A percentile compares a stretch with the other conserved stretches of the same genome.
These are phyloP conservation scores for Bradysia coprophila DNA, from an alignment of 1,140 invertebrate genomes.

Conservation along the genomic window DNA sequence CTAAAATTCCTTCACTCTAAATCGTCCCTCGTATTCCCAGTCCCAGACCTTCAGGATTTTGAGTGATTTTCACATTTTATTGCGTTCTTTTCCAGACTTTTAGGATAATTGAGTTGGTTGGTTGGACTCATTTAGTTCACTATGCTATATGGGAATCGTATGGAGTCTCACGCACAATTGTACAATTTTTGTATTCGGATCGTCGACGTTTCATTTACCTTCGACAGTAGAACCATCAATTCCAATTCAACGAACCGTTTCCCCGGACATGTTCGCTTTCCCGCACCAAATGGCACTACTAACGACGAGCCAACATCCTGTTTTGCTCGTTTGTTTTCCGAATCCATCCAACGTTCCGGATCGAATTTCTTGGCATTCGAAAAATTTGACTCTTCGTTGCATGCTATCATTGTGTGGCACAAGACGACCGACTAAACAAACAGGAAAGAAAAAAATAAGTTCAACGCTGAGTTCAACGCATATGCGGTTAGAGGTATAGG, in stretches of 20 bases:
- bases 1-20: too few species aligned
- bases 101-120: too few species aligned
- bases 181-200: neutral
- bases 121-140: too few species aligned
- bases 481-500: too few species aligned
- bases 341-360: slow-evolving; percentile 65
- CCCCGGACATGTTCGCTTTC: slow-evolving; percentile 61
- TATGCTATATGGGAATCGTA: neutral
- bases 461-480: neutral
- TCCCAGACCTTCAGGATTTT: too few species aligned
- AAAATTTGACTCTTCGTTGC: slow-evolving; percentile 59
- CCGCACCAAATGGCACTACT: slow-evolving; percentile 75
- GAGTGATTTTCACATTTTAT: too few species aligned
- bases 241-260: slow-evolving; percentile 65
- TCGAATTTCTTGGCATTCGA: slow-evolving; percentile 48
- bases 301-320: slow-evolving; percentile 32
- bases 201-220: slow-evolving; percentile 27
- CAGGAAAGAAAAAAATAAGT: neutral
- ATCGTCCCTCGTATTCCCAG: too few species aligned
- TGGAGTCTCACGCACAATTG: neutral
- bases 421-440: slow-evolving; percentile 57
- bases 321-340: slow-evolving; percentile 20
- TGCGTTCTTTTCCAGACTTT: too few species aligned
- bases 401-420: slow-evolving; percentile 68
- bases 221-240: slow-evolving; percentile 50